Evolutionary conservation across 2,113 vertebrate species (phyloP).

Genomic region (Passer domesticus): DNA sequence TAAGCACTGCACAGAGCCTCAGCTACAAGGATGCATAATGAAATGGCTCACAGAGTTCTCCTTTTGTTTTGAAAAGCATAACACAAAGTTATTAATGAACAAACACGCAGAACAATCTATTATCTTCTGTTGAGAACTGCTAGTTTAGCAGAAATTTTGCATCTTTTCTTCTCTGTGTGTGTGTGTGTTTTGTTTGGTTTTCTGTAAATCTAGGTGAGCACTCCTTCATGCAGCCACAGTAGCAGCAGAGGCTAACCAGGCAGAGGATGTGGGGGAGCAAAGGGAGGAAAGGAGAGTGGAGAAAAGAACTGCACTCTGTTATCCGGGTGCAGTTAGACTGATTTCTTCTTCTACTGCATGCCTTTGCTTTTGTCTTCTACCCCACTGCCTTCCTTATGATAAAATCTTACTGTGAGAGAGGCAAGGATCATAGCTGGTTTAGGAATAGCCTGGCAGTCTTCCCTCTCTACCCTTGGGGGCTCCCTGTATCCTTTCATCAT

Average conservation of each 20-base stretch:
- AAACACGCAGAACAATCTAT: background rate
- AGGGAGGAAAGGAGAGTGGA: background rate
- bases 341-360: background rate
- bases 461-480: background rate
- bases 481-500: background rate
- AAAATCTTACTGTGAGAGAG: background rate
- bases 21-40: background rate
- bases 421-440: background rate
- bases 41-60: background rate
- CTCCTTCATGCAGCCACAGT: background rate
- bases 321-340: background rate
- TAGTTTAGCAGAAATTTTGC: background rate
- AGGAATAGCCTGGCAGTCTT: background rate
- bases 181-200: background rate
- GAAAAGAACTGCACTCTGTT: background rate
- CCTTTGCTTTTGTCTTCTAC: background rate
- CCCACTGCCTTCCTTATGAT: background rate
- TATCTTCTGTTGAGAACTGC: background rate
- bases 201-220: background rate
- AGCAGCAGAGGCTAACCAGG: background rate
- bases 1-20: conserved; percentile 9
- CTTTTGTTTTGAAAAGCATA: background rate
- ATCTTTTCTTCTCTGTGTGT: background rate
- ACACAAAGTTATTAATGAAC: background rate
- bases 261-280: rapidly evolving